phyloP scores from a whole-genome alignment of 92 coral and sea anemone genomes.

The Actinernus sp. region DNA sequence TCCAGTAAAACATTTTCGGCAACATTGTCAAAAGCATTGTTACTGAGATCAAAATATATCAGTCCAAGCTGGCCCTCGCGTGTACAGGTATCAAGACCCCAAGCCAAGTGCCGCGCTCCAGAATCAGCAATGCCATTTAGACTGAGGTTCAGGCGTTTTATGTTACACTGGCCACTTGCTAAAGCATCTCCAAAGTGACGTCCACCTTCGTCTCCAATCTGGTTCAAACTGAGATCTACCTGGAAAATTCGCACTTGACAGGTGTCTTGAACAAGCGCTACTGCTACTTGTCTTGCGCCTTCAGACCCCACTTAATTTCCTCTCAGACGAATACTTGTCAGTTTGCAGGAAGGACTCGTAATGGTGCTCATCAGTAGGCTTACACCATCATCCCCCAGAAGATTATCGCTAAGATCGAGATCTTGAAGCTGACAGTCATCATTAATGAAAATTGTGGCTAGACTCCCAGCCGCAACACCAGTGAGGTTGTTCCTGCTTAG shows the following conservation, averaged over 20 bases:
- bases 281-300: too few relatives aligned
- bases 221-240: conserved; percentile 5
- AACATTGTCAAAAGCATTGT: background rate
- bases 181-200: conserved; percentile 6
- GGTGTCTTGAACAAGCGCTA: too few relatives aligned
- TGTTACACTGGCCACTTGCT: conserved; percentile 2
- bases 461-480: background rate
- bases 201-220: conserved; percentile 15
- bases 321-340: background rate
- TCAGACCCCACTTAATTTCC: too few relatives aligned
- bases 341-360: conserved; percentile 5
- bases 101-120: conserved; percentile 11
- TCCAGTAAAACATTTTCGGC: background rate
- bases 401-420: background rate
- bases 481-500: background rate
- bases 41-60: background rate
- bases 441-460: background rate
- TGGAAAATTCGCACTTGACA: too few relatives aligned
- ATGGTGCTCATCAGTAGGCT: background rate
- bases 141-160: background rate
- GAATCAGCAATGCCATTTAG: conserved; percentile 4
- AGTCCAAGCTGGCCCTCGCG: conserved; percentile 3
- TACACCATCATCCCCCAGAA: conserved; percentile 7
- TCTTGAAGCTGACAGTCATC: background rate
- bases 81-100: background rate